These are phyloP conservation scores for Pseudomyrmex cubaensis DNA, from an alignment of 1,140 invertebrate species.

Conservation along the genomic window DNA sequence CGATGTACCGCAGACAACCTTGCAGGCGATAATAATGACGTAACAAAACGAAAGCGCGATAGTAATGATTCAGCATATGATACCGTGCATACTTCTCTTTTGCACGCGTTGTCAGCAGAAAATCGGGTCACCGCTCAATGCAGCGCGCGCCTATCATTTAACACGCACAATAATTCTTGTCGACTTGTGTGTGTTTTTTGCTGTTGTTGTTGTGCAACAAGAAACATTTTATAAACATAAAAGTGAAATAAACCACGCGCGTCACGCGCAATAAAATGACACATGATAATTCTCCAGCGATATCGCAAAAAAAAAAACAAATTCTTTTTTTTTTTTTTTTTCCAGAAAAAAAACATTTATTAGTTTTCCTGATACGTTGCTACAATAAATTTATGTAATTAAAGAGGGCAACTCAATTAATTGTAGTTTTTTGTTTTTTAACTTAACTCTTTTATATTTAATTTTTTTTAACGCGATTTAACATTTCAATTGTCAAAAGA, in stretches of 20 bases:
- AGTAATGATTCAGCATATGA: conserved; percentile 58
- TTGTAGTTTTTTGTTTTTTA: not conserved
- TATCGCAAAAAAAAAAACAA: not conserved
- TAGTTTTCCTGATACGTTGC: not conserved
- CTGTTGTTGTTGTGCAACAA: not conserved
- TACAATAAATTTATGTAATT: not conserved
- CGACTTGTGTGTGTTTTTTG: not conserved
- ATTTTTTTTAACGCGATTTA: too few species aligned
- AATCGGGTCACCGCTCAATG: not conserved
- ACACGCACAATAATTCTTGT: not conserved
- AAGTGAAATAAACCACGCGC: too few species aligned
- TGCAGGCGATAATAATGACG: conserved; percentile 52
- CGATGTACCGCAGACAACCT: conserved; percentile 28
- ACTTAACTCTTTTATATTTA: too few species aligned
- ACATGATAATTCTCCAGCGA: not conserved
- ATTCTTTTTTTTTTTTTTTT: not conserved
- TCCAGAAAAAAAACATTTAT: not conserved
- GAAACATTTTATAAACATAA: not conserved
- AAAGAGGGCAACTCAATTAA: not conserved
- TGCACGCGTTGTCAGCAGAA: not conserved
- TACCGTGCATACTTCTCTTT: conserved; percentile 23
- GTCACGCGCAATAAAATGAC: not conserved
- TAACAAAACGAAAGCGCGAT: conserved; percentile 48
- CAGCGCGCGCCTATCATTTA: not conserved
- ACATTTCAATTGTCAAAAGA: too few species aligned